Base-by-base conservation (phyloP, 2,113 vertebrate species). In the Archocentrus centrarchus region DNA sequence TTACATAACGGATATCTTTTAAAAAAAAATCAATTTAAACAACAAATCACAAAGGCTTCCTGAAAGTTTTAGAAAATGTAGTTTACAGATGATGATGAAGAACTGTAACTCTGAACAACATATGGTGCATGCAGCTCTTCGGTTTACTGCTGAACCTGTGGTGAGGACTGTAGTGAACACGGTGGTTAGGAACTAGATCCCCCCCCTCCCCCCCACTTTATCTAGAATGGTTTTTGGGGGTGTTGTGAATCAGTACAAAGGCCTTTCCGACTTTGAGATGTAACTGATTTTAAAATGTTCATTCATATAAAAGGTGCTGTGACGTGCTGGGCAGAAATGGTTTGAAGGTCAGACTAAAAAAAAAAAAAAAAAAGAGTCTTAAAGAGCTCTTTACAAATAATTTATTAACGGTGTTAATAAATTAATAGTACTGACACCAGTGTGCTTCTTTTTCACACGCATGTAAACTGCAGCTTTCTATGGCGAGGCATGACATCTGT, bases 31-130 rank as follows among this genome's bases (percentile, higher is more conserved):
- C n/a, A 94, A 95, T 94, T 92, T 32, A 93, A 94, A 95, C 96
- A 96, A 93, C 95, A 80, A 92, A 95, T 96, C 95, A 97, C 95
- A 92, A 93, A 94, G 87, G 95, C 96, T 97, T 97, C 95, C 95
- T 88, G 77, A 83, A 88, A 77, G 80, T 94, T 93, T 90, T 91
- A 86, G 70, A 77, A 89, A 90, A 81, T 88, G 92, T 91, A 94
- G 93, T 85, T 91, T 95, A 93, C 87, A 91, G 88, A 84, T 81
- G 37, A 10, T 86, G 82, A 10, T 86, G 82, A 91, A 86, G 87
- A 83, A 93, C 90, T 93, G 79, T 91, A 92, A 85, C 85, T 85
- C 44, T 80, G 86, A 78, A 80, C 77, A 66, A 73, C 90, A 82
- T 88, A 53, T 66, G 90, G 89, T 27, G 89, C 92, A 90, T 88